These are phyloP conservation scores for Sialia sialis DNA, from an alignment of 2,113 vertebrate species.

Conservation along the genomic window DNA sequence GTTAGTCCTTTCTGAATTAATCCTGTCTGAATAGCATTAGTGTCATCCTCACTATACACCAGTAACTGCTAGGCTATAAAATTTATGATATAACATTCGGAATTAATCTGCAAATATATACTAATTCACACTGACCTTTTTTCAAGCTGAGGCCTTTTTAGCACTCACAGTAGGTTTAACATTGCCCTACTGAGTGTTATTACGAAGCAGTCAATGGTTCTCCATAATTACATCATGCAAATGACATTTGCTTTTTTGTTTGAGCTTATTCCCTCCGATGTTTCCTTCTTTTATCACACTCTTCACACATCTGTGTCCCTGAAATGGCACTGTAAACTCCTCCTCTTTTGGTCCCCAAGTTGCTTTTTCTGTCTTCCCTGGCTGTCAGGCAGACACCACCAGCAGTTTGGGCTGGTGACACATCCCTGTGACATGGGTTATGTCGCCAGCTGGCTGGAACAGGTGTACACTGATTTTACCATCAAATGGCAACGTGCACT, in stretches of 20 bases:
- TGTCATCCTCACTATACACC: conserved; percentile 54
- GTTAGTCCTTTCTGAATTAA: conserved; percentile 32
- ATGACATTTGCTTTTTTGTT: conserved; percentile 87
- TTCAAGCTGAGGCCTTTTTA: conserved; percentile 81
- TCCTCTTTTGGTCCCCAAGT: conserved; percentile 75
- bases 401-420: conserved; percentile 73
- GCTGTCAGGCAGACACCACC: conserved; percentile 71
- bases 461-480: conserved; percentile 91
- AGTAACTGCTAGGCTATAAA: conserved; percentile 64
- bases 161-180: conserved; percentile 78
- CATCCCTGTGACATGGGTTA: conserved; percentile 83
- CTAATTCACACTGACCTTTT: conserved; percentile 83
- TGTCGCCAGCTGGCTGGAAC: conserved; percentile 90
- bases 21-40: conserved; percentile 69
- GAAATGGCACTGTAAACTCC: conserved; percentile 65
- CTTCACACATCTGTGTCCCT: conserved; percentile 83
- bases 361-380: conserved; percentile 73
- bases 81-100: conserved; percentile 75
- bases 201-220: conserved; percentile 76
- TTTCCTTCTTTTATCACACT: conserved; percentile 83
- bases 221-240: conserved; percentile 88
- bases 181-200: conserved; percentile 79
- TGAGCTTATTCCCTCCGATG: conserved; percentile 82
- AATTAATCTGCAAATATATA: conserved; percentile 85
- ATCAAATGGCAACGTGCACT: conserved; percentile 84